A percentile compares a stretch with the other conserved stretches of the same genome.
These are phyloP conservation scores for Craniophora ligustri DNA, from an alignment of 2,888 invertebrate species.

Conservation along the genomic window DNA sequence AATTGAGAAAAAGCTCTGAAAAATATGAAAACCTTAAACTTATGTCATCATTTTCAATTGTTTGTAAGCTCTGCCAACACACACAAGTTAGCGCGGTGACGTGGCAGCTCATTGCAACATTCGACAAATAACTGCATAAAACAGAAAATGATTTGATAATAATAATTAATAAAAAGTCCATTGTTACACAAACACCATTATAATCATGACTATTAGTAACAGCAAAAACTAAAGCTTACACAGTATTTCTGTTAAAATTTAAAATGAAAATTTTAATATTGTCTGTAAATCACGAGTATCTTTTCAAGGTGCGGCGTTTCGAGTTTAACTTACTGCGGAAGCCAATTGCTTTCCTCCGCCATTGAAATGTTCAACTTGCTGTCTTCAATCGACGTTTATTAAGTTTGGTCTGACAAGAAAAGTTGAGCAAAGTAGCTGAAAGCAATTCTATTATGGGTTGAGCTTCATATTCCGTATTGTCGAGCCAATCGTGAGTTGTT, in stretches of 20 bases:
- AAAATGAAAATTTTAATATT: conserved; percentile 51
- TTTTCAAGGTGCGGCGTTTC: conserved; percentile 42
- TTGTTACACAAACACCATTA: no score
- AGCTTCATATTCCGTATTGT: conserved; percentile 24
- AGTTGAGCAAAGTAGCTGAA: conserved; percentile 38
- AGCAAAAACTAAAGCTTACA: conserved; percentile 20
- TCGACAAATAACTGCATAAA: no score
- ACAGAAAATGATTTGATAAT: no score
- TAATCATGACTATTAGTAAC: conserved; percentile 7
- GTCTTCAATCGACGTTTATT: conserved; percentile 48
- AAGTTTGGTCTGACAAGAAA: conserved; percentile 45
- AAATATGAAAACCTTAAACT: no score
- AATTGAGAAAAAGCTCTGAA: no score
- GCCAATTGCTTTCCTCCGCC: conserved; percentile 45
- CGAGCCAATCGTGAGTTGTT: background rate
- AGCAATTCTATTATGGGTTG: conserved; percentile 34
- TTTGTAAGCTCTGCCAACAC: no score
- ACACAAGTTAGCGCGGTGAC: no score
- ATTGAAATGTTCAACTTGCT: conserved; percentile 49
- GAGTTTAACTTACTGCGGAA: conserved; percentile 41
- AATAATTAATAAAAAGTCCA: no score
- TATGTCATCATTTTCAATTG: no score
- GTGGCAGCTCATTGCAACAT: no score
- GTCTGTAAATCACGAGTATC: conserved; percentile 32
- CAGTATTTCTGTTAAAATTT: conserved; percentile 36